phyloP scores from a whole-genome alignment of 1,140 invertebrate genomes.

The Anoplolepis gracilipes region DNA sequence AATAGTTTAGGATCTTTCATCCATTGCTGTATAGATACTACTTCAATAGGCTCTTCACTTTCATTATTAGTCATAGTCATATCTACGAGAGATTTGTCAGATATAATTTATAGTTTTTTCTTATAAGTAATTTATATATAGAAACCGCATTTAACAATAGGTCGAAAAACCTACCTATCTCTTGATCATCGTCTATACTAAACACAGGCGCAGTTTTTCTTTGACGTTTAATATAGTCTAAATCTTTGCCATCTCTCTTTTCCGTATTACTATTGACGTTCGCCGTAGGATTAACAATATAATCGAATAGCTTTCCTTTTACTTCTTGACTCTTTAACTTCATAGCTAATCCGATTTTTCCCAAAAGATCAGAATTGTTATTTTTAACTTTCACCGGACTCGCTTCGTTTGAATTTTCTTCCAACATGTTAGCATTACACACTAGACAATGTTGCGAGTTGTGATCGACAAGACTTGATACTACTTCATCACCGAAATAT shows the following conservation, averaged over 20 bases:
- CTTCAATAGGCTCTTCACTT: slow-evolving; percentile 89
- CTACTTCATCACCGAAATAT: slow-evolving; percentile 92
- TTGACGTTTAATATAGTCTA: slow-evolving; percentile 94
- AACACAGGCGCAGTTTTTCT: slow-evolving; percentile 97
- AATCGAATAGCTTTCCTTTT: slow-evolving; percentile 97
- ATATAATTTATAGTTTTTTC: slow-evolving; percentile 2
- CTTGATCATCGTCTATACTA: slow-evolving; percentile 97
- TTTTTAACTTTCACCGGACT: slow-evolving; percentile 82
- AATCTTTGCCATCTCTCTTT: slow-evolving; percentile 92
- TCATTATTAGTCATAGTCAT: slow-evolving; percentile 83
- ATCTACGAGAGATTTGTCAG: slow-evolving; percentile 74
- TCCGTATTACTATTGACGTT: slow-evolving; percentile 86
- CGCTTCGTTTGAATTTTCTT: slow-evolving; percentile 83
- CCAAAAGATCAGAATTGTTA: slow-evolving; percentile 89
- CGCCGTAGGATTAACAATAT: slow-evolving; percentile 95
- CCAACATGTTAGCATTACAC: slow-evolving; percentile 88
- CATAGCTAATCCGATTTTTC: slow-evolving; percentile 92
- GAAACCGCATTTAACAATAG: neutral
- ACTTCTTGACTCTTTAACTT: slow-evolving; percentile 96
- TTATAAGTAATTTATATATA: neutral
- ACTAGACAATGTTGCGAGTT: slow-evolving; percentile 92
- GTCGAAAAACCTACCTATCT: slow-evolving; percentile 81
- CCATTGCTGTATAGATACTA: slow-evolving; percentile 91
- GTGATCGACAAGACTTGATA: slow-evolving; percentile 93
- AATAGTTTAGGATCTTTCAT: slow-evolving; percentile 94